phyloP scores from a whole-genome alignment of 2,888 invertebrate species.

The Metopia argyrocephala region DNA sequence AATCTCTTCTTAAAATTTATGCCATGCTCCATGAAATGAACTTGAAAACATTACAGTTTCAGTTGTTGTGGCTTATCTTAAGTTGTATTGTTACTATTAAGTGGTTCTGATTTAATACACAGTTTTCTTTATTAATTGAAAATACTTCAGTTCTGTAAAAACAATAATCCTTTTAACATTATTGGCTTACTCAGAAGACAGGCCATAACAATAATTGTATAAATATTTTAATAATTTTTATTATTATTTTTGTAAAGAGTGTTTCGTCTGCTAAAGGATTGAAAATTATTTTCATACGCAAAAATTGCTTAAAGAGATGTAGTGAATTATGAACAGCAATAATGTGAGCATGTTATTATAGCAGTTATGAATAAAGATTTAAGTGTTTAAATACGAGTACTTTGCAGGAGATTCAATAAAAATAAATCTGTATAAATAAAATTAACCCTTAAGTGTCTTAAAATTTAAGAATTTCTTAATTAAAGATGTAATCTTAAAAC shows the following conservation, averaged over 20 bases:
- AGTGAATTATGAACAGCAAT: conserved; percentile 17
- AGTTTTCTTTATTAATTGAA: neutral
- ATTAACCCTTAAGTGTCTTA: too few species aligned
- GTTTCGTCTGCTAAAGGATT: neutral
- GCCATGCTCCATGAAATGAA: neutral
- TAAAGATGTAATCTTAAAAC: too few species aligned
- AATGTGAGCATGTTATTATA: conserved; percentile 5
- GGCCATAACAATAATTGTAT: neutral
- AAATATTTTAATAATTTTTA: conserved; percentile 20
- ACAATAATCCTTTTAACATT: neutral
- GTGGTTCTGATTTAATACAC: neutral
- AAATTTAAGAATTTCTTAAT: neutral
- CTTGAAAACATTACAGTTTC: neutral
- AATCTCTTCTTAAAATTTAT: neutral
- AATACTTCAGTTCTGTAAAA: neutral
- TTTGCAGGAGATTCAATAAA: too few species aligned
- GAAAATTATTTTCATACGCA: conserved; percentile 20
- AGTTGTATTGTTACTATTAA: neutral
- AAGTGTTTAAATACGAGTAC: neutral
- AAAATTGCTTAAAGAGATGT: conserved; percentile 10
- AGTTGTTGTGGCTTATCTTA: neutral
- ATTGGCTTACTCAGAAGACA: neutral
- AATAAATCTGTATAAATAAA: conserved; percentile 43
- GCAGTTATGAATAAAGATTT: neutral
- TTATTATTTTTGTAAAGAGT: conserved; percentile 5